These are phyloP conservation scores for Sesamia inferens DNA, from an alignment of 2,888 invertebrate species.

Conservation along the genomic window DNA sequence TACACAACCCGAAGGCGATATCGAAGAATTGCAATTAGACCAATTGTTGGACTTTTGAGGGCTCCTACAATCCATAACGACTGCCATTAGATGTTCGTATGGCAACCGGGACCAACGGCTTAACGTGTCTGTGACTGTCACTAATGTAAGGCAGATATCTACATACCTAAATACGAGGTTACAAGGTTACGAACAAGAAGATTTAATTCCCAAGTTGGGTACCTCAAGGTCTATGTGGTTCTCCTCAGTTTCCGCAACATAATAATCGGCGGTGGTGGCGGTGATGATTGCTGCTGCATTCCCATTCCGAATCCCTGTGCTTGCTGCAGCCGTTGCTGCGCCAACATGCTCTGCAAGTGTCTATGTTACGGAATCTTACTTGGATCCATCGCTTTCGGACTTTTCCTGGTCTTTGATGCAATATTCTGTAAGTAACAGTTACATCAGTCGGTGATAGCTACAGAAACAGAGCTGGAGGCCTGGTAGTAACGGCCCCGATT, in stretches of 20 bases:
- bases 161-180: no score
- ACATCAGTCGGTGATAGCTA: neutral
- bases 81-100: no score
- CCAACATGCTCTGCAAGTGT: slow-evolving; percentile 67
- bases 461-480: neutral
- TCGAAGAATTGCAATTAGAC: no score
- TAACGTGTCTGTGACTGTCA: no score
- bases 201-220: neutral
- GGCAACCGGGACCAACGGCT: no score
- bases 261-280: slow-evolving; percentile 71
- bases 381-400: slow-evolving; percentile 59
- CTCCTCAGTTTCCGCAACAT: slow-evolving; percentile 73
- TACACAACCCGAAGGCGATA: no score
- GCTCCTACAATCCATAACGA: no score
- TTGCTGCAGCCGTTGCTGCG: slow-evolving; percentile 72
- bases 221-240: neutral
- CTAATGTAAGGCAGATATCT: no score
- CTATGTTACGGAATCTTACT: slow-evolving; percentile 69
- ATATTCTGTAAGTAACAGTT: slow-evolving; percentile 64
- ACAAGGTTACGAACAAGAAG: neutral
- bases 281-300: slow-evolving; percentile 67
- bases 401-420: slow-evolving; percentile 67
- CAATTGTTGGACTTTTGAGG: no score
- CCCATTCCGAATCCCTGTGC: slow-evolving; percentile 74
- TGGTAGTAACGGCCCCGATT: neutral